Percentiles rank a stretch among this genome's conserved stretches.
These are phyloP conservation scores for Eupithecia vulgata DNA, from an alignment of 2,888 invertebrate genomes.

Conservation along the genomic window DNA sequence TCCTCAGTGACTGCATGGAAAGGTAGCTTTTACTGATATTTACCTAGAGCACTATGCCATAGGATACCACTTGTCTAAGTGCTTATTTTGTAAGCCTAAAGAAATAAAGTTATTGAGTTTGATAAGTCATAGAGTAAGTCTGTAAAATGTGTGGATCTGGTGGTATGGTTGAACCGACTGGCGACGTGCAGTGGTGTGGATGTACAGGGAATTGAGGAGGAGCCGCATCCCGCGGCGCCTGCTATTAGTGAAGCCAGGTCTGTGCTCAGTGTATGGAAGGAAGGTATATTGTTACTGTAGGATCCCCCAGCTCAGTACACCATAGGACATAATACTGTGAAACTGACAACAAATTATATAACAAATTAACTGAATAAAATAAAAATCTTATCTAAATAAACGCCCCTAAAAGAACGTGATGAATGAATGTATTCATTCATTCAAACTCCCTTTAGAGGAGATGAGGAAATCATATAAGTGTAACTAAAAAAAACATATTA, in stretches of 20 bases:
- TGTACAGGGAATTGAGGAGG: conserved; percentile 43
- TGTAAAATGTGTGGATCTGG: conserved; percentile 47
- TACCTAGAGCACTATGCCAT: neutral
- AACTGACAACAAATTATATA: neutral
- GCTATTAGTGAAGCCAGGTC: conserved; percentile 92
- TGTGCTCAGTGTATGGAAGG: conserved; percentile 89
- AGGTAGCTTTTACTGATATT: conserved; percentile 78
- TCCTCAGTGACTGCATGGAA: conserved; percentile 89
- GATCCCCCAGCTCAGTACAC: too few relatives aligned
- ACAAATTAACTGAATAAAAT: too few relatives aligned
- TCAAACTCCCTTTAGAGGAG: too few relatives aligned
- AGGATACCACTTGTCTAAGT: too few relatives aligned
- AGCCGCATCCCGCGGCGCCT: conserved; percentile 63
- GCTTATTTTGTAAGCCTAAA: too few relatives aligned
- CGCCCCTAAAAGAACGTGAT: too few relatives aligned
- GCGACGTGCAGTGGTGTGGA: conserved; percentile 86
- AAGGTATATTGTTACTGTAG: conserved; percentile 81
- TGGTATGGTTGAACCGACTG: conserved; percentile 95
- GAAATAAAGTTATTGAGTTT: too few relatives aligned
- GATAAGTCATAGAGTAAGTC: too few relatives aligned
- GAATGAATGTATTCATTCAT: too few relatives aligned
- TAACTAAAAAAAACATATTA: too few relatives aligned
- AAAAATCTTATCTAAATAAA: too few relatives aligned
- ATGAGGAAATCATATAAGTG: too few relatives aligned
- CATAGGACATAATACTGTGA: neutral